Evolutionary conservation across 92 coral and sea anemone genomes (phyloP).

Genomic region (Heliopora coerulea): DNA sequence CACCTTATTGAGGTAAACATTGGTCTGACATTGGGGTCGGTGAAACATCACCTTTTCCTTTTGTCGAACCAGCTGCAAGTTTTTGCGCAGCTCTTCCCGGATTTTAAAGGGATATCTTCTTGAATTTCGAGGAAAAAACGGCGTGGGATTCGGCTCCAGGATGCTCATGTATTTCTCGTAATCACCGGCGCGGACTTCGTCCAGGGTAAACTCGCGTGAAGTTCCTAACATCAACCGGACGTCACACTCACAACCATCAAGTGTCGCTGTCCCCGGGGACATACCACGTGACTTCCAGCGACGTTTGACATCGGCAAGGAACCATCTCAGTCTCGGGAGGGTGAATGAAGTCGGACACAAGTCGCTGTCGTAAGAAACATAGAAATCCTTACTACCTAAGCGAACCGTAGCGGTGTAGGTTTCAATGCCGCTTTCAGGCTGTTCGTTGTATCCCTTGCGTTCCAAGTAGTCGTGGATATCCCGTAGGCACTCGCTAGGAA

Average conservation of each 20-base stretch:
- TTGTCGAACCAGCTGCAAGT: conserved; percentile 79
- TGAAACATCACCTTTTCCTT: conserved; percentile 64
- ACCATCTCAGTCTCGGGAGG: conserved; percentile 82
- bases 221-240: conserved; percentile 85
- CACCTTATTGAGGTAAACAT: conserved; percentile 60
- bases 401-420: conserved; percentile 48
- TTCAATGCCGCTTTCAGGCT: neutral
- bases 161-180: conserved; percentile 66
- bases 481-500: neutral
- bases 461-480: conserved; percentile 12
- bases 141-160: conserved; percentile 54
- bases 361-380: conserved; percentile 53
- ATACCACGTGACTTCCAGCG: conserved; percentile 67
- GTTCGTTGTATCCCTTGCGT: conserved; percentile 31
- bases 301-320: conserved; percentile 81
- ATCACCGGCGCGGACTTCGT: conserved; percentile 71
- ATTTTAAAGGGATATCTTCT: conserved; percentile 56
- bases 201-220: conserved; percentile 63
- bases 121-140: conserved; percentile 46
- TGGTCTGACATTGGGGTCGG: conserved; percentile 37
- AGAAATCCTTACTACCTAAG: conserved; percentile 57
- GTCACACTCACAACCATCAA: conserved; percentile 89
- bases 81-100: conserved; percentile 72
- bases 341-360: conserved; percentile 54
- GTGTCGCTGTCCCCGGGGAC: conserved; percentile 42